Conservation (phyloP, 2,888 invertebrate genomes). For the Laspeyria flexula region DNA sequence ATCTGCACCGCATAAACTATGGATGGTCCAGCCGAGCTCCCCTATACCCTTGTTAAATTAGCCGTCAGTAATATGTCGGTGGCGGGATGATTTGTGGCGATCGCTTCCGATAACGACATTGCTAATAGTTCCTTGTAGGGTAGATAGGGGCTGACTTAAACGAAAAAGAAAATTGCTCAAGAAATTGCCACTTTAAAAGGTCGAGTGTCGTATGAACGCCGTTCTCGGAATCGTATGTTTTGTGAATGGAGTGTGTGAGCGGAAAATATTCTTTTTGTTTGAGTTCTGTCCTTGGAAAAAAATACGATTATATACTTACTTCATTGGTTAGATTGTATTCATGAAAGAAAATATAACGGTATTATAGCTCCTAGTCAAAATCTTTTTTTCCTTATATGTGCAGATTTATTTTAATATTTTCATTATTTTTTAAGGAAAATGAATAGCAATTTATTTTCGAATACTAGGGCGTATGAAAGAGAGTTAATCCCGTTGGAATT, state of each 20-base stretch:
- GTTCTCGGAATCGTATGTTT: background rate
- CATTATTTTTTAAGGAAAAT: too few relatives aligned
- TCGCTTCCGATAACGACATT: conserved; percentile 46
- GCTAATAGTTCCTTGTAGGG: conserved; percentile 56
- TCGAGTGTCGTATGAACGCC: conserved; percentile 4
- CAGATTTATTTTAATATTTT: too few relatives aligned
- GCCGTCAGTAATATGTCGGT: conserved; percentile 57
- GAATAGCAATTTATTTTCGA: too few relatives aligned
- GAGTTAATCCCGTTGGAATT: too few relatives aligned
- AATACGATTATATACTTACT: too few relatives aligned
- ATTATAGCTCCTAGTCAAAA: too few relatives aligned
- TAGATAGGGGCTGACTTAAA: conserved; percentile 27
- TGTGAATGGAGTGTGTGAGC: background rate
- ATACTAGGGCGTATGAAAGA: too few relatives aligned
- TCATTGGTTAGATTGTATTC: too few relatives aligned
- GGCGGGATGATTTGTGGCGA: conserved; percentile 64
- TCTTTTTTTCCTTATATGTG: too few relatives aligned
- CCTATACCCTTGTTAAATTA: conserved; percentile 57
- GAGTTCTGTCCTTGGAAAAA: background rate
- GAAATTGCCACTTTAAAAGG: conserved; percentile 29
- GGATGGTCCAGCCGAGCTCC: conserved; percentile 12
- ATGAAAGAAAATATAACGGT: too few relatives aligned
- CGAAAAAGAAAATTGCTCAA: conserved; percentile 51
- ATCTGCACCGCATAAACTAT: background rate
- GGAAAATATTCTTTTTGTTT: background rate